phyloP scores from a whole-genome alignment of 2,888 invertebrate genomes.

The Acronicta alni region DNA sequence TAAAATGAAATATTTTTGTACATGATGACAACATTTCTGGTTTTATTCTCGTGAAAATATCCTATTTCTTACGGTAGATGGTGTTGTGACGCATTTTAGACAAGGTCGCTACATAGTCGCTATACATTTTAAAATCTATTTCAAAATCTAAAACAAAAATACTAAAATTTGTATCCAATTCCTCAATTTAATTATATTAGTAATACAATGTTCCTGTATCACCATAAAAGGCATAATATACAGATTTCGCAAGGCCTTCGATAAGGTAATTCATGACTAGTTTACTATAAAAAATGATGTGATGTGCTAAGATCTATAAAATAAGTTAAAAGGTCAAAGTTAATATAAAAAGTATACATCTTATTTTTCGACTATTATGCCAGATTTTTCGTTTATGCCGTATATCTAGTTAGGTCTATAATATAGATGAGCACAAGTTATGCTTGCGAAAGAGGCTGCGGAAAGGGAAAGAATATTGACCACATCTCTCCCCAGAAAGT shows the following conservation, averaged over 20 bases:
- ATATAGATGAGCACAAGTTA: too few species aligned
- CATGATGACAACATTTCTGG: slow-evolving; percentile 67
- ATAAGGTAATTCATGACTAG: neutral
- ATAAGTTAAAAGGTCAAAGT: slow-evolving; percentile 12
- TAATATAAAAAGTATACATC: neutral
- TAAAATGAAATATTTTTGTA: slow-evolving; percentile 86
- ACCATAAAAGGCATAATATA: slow-evolving; percentile 9
- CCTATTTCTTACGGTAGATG: neutral
- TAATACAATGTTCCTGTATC: slow-evolving; percentile 10
- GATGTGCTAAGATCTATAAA: slow-evolving; percentile 9
- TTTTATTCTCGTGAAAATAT: slow-evolving; percentile 58
- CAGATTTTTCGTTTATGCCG: too few species aligned
- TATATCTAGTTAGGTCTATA: too few species aligned
- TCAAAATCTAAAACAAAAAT: too few species aligned
- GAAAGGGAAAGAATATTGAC: too few species aligned
- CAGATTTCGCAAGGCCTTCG: slow-evolving; percentile 23
- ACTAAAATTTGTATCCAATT: neutral
- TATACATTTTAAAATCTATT: too few species aligned
- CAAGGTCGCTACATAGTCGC: too few species aligned
- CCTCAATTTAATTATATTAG: slow-evolving; percentile 2
- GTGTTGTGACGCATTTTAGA: too few species aligned
- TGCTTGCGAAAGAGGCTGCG: too few species aligned
- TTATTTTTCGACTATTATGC: neutral
- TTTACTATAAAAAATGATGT: slow-evolving; percentile 1
- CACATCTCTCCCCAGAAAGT: too few species aligned